Percentiles rank a stretch among this genome's conserved stretches.
Conservation (phyloP, 2,797 vertebrate genomes). For the Siniperca scherzeri region DNA sequence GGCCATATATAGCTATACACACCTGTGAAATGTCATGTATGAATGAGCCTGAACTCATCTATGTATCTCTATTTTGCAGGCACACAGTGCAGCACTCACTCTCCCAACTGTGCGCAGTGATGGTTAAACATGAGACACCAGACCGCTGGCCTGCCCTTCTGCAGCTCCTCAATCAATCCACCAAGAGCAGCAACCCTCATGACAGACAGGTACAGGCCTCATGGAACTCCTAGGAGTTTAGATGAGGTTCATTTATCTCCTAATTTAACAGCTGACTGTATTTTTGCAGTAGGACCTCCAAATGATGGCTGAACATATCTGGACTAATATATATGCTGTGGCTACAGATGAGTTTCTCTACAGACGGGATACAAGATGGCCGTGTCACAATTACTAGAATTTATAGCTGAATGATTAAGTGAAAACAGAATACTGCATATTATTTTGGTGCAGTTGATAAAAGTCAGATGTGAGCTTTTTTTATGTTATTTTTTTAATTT, state of each 20-base stretch:
- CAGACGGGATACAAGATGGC: neutral
- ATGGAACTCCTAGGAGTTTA: neutral
- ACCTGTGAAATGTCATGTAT: neutral
- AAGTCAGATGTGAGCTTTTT: neutral
- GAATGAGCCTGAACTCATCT: neutral
- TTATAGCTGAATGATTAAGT: neutral
- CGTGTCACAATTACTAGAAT: neutral
- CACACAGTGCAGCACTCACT: slow-evolving; percentile 91
- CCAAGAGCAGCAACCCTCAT: slow-evolving; percentile 84
- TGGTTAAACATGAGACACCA: slow-evolving; percentile 91
- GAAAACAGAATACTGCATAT: neutral
- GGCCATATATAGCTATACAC: neutral
- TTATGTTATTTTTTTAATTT: neutral
- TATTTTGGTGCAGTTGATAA: too few relatives aligned
- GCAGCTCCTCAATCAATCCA: slow-evolving; percentile 89
- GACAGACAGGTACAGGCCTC: slow-evolving; percentile 88
- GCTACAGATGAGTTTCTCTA: neutral
- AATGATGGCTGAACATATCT: neutral
- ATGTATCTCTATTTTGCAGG: slow-evolving; percentile 70
- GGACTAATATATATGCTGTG: neutral
- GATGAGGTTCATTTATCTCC: neutral
- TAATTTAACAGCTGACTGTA: neutral
- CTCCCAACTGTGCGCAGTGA: slow-evolving; percentile 89
- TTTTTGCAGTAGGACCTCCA: neutral
- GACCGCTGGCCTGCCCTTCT: slow-evolving; percentile 92